These are phyloP conservation scores for Microtus agrestis DNA, from an alignment of 2,797 vertebrate species.

Conservation along the genomic window DNA sequence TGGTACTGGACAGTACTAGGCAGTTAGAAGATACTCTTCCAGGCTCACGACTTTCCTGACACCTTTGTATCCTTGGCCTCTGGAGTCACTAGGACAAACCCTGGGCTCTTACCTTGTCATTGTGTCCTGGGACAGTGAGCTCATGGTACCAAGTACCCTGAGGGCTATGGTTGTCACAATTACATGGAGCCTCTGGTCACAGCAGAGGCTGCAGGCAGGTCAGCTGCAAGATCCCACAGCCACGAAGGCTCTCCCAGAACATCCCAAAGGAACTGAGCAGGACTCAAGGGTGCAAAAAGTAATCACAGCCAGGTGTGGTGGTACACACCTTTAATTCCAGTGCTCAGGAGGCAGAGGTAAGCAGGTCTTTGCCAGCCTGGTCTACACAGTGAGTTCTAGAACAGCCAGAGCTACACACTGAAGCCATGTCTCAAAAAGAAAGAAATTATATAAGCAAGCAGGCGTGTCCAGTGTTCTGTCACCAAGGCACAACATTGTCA, in stretches of 20 bases:
- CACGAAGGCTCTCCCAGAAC: rapidly evolving
- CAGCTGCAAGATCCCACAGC: neutral
- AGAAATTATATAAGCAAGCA: neutral
- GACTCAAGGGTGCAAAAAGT: neutral
- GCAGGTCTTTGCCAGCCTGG: neutral
- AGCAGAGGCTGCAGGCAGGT: neutral
- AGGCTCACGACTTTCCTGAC: neutral
- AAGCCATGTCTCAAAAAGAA: neutral
- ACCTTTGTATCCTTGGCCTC: neutral
- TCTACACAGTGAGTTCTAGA: neutral
- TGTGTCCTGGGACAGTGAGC: neutral
- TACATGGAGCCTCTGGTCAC: too few species aligned
- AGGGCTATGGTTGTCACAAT: neutral
- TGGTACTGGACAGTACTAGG: neutral
- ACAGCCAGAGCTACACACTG: neutral
- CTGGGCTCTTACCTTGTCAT: neutral
- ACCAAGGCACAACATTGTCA: neutral
- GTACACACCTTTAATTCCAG: neutral
- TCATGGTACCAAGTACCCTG: rapidly evolving
- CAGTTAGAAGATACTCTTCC: rapidly evolving
- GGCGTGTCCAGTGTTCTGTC: neutral
- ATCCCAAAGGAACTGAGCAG: rapidly evolving
- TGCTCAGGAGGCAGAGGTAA: neutral
- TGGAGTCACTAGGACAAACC: neutral
- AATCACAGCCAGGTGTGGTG: neutral